Evolutionary conservation across 2,797 vertebrate species (phyloP).

Genomic region (Lates japonicus): DNA sequence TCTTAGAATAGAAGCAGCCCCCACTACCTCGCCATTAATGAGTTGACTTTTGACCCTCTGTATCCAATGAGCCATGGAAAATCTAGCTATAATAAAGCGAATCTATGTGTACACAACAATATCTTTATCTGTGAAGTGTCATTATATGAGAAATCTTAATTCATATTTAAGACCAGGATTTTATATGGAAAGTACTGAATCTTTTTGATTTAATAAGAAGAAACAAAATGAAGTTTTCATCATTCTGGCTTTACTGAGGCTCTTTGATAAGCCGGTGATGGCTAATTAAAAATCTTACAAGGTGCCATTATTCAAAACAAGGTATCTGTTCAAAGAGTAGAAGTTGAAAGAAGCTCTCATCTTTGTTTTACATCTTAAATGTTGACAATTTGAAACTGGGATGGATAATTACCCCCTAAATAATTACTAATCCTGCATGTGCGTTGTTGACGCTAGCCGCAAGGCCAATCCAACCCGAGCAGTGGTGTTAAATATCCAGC

Average conservation of each 20-base stretch:
- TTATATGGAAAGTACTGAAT: neutral
- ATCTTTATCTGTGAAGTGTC: constrained; percentile 9
- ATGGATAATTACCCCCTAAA: constrained; percentile 20
- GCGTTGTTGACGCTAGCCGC: constrained; percentile 20
- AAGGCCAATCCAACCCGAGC: constrained; percentile 25
- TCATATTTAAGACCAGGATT: constrained; percentile 5
- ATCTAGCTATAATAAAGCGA: constrained; percentile 21
- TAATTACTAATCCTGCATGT: constrained; percentile 52
- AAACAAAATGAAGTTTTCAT: neutral
- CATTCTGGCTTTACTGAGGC: neutral
- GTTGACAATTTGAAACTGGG: constrained; percentile 7
- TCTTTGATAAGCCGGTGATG: constrained; percentile 6
- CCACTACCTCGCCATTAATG: constrained; percentile 48
- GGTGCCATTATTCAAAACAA: constrained; percentile 17
- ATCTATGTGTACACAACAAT: neutral
- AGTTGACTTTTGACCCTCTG: constrained; percentile 52
- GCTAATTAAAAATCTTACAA: constrained; percentile 11
- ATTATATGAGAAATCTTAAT: neutral
- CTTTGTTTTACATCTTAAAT: constrained; percentile 7
- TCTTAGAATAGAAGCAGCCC: constrained; percentile 64
- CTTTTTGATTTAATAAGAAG: constrained; percentile 10
- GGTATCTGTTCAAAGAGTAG: constrained; percentile 7
- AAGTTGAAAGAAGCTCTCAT: constrained; percentile 13
- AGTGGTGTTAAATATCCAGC: constrained; percentile 42
- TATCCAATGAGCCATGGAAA: constrained; percentile 13